These are phyloP conservation scores for Mastigias papua DNA, from an alignment of 30 jellyfish, hydroid and myxozoan genomes.

Conservation along the genomic window DNA sequence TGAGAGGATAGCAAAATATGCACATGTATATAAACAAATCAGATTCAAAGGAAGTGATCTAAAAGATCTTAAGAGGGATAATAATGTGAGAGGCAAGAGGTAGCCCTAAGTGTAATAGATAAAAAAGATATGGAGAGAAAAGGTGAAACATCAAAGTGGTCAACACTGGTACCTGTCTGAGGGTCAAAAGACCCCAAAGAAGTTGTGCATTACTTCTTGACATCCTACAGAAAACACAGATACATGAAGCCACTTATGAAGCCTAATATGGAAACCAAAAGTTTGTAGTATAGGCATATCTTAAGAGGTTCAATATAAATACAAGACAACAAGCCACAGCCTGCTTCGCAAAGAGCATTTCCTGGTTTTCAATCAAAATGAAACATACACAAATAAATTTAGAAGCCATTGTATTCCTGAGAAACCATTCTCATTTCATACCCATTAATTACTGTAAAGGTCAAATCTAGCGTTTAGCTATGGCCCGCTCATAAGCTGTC, in stretches of 20 bases:
- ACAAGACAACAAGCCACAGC: neutral
- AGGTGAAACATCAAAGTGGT: constrained; percentile 61
- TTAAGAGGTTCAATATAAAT: neutral
- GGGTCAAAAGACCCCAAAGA: constrained; percentile 73
- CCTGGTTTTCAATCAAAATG: neutral
- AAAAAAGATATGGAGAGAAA: constrained; percentile 4
- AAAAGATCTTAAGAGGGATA: neutral
- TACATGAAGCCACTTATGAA: neutral
- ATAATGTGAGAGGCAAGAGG: neutral
- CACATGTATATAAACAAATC: too few relatives aligned
- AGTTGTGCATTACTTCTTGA: constrained; percentile 57
- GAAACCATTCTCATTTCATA: too few relatives aligned
- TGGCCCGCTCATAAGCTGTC: too few relatives aligned
- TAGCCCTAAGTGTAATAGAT: neutral
- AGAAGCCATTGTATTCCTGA: too few relatives aligned
- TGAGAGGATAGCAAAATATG: too few relatives aligned
- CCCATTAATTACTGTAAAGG: too few relatives aligned
- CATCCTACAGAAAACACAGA: neutral
- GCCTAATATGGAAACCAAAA: neutral
- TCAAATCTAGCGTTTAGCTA: too few relatives aligned
- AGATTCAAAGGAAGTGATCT: neutral
- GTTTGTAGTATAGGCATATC: too few relatives aligned
- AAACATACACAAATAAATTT: too few relatives aligned
- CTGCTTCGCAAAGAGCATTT: neutral
- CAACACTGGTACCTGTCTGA: constrained; percentile 68